Base-by-base conservation (phyloP, 1,140 invertebrate genomes). In the Pogonomyrmex californicus region DNA sequence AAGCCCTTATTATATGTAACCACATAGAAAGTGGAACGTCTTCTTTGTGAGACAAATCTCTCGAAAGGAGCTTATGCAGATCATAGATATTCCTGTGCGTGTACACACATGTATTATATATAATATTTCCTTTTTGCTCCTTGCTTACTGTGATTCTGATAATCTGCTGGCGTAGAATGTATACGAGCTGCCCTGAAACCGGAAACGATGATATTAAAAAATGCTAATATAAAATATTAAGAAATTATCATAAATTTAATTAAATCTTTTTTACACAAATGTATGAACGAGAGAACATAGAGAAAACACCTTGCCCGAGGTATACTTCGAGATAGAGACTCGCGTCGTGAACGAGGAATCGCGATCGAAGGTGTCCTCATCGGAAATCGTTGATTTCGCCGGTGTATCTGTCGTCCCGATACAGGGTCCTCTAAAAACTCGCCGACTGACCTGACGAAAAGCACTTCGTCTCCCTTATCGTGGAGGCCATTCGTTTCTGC, bases 381-480 rank as follows among this genome's bases (percentile, higher is more conserved):
- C 23, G 23, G 12, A 41, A 79, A 51, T 71, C 51, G 54, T 82
- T 36, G 68, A 83, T 83, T 83, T 83, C n/a, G 54, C 41, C 36
- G 38, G 9, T 49, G 60, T 49, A 56, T 51, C 23, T 0, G 23
- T 23, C 78, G 49, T 73, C 41, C 56, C 60, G 68, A 75, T 23
- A 23, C 41, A 12, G 17, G 54, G 4, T 30, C n/a, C 36, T 41
- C 47, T 54, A 86, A 86, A 89, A 87, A 76, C 70, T 65, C 12
- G 56, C 54, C 36, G 63, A 78, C 49, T 79, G 49, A 82, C 83
- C 87, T 62, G 87, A 90, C 87, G 87, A 90, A 90, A 90, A 88
- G 75, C 85, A 90, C 88, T 90, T 82, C 76, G 87, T 90, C 87
- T 86, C 86, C 58, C 87, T 90, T 90, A 89, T 90, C 88, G 87